phyloP scores from a whole-genome alignment of 1,140 invertebrate species.

The Sipha flava region DNA sequence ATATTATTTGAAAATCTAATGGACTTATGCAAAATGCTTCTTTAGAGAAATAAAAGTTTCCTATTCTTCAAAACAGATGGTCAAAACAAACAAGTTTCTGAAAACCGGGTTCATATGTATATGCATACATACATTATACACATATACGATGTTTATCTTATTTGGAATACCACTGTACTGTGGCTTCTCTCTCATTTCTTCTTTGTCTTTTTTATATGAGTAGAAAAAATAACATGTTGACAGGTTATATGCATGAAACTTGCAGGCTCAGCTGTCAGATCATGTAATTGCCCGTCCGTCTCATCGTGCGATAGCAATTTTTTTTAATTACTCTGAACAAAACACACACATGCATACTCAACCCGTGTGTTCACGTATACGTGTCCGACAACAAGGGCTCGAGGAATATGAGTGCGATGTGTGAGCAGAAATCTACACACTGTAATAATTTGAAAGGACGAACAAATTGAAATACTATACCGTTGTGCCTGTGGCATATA shows the following conservation, averaged over 20 bases:
- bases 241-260: constrained; percentile 12
- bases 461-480: not conserved
- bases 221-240: constrained; percentile 24
- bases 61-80: constrained; percentile 15
- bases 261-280: constrained; percentile 25
- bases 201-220: constrained; percentile 7
- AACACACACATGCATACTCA: not conserved
- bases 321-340: constrained; percentile 21
- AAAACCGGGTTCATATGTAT: constrained; percentile 1
- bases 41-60: not conserved
- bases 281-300: constrained; percentile 1
- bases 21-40: constrained; percentile 18
- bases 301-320: not conserved
- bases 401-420: not conserved
- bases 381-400: not conserved
- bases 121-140: not conserved
- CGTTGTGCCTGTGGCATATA: not conserved
- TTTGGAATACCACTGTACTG: constrained; percentile 1
- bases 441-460: not conserved
- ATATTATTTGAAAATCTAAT: not conserved
- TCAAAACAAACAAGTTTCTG: constrained; percentile 30
- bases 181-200: not conserved
- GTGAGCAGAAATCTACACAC: not conserved
- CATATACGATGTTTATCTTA: constrained; percentile 27
- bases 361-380: not conserved